A percentile compares a stretch with the other conserved stretches of the same genome.
Conservation (phyloP, 2,888 invertebrate genomes). For the Pelosia muscerda region DNA sequence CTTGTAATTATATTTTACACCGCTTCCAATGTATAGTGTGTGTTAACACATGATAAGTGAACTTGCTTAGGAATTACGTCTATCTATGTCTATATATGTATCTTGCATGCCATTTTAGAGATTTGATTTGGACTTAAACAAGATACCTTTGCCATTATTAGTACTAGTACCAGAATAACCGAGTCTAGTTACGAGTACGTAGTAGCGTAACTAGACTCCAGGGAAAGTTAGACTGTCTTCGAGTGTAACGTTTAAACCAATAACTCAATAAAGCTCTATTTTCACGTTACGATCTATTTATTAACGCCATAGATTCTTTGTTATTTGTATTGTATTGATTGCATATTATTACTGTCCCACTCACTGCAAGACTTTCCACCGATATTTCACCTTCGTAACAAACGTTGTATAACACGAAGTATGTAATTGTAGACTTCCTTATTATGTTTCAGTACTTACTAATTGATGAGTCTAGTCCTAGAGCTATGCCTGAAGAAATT, state of each 20-base stretch:
- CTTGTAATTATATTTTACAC: conserved; percentile 13
- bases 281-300: background rate
- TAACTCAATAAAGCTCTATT: background rate
- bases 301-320: background rate
- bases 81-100: no score
- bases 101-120: background rate
- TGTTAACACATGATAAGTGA: conserved; percentile 38
- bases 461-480: background rate
- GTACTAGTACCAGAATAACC: no score
- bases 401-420: background rate
- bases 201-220: background rate
- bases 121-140: background rate
- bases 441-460: background rate
- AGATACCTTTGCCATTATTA: background rate
- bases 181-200: no score
- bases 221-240: background rate
- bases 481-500: background rate
- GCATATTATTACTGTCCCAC: background rate
- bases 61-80: conserved; percentile 25
- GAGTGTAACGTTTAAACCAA: background rate
- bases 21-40: conserved; percentile 31
- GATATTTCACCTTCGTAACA: background rate
- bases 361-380: background rate
- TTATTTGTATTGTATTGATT: background rate
- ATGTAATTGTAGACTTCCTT: background rate